Evolutionary conservation across 2,888 invertebrate species (phyloP).

Genomic region (Suillia variegata): DNA sequence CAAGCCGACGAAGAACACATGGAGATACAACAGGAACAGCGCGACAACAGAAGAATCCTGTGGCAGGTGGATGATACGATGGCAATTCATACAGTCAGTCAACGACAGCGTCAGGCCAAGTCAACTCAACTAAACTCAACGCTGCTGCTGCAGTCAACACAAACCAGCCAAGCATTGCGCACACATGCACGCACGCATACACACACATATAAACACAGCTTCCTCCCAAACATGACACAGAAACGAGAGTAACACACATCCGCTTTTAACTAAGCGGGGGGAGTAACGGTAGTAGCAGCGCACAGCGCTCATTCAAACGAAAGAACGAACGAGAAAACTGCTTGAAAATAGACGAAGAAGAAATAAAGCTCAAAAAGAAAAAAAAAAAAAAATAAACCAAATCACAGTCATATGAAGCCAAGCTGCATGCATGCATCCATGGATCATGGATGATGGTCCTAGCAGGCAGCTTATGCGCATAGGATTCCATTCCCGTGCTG

Average conservation of each 20-base stretch:
- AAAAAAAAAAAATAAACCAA: conserved; percentile 25
- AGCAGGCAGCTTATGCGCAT: conserved; percentile 18
- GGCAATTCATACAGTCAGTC: conserved; percentile 14
- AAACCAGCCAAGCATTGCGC: conserved; percentile 38
- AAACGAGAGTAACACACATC: not conserved
- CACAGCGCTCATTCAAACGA: too few relatives aligned
- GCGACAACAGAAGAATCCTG: too few relatives aligned
- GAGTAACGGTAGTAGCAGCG: too few relatives aligned
- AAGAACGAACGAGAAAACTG: too few relatives aligned
- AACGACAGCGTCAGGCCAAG: not conserved
- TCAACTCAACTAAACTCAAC: not conserved
- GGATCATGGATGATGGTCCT: too few relatives aligned
- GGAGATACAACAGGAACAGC: too few relatives aligned
- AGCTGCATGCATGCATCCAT: conserved; percentile 19
- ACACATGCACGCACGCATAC: conserved; percentile 20
- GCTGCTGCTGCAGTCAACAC: conserved; percentile 22
- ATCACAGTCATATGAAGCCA: conserved; percentile 16
- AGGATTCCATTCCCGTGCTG: conserved; percentile 41
- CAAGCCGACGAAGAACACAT: too few relatives aligned
- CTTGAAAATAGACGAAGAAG: too few relatives aligned
- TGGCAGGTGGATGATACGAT: not conserved
- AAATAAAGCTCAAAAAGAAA: too few relatives aligned
- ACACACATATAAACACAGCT: too few relatives aligned
- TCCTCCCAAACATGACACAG: too few relatives aligned
- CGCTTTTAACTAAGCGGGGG: not conserved